Base-by-base conservation (phyloP, 1,140 invertebrate genomes). In the Drosophila erecta region DNA sequence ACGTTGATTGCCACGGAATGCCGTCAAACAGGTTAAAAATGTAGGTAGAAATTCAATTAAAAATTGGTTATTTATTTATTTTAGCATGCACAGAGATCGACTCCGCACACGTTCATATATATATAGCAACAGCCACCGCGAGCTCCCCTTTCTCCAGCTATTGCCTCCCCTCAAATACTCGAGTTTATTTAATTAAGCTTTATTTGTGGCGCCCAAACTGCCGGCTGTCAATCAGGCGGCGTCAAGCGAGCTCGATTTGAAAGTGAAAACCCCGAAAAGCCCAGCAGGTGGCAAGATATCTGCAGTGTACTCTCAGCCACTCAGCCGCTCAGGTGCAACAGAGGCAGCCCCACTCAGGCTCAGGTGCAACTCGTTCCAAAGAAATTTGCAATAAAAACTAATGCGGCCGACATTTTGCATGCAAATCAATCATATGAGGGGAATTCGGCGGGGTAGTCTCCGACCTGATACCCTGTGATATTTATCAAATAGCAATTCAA, bases 1-100 rank as follows among this genome's bases (percentile, higher is more conserved):
- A 84, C 84, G 89, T 90, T 90, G 87, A 90, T 90, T 85, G 87
- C 69, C 89, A 86, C 76, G 89, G 87, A 90, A 90, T 90, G 87
- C 89, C 77, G 83, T 90, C 87, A 91, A 90, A 90, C 87, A 89
- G 87, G 87, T 90, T 90, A 89, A 90, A 90, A 90, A 90, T 90
- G 80, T 90, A 90, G 87, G 87, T 90, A 90, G 87, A 89, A 90
- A 90, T 90, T 91, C 87, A 84, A 90, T 91, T 90, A 90, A 89
- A 91, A 90, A 90, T 91, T 91, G 76, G 89, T 89, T 91, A 91
- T 91, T 90, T 90, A 91, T 91, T 90, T 90, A 83, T 89, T 89
- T 76, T 87, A 87, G 81, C 83, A 89, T 87, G 83, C 84, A 86
- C 76, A 76, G 74, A 86, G 81, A 80, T 81, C 73, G 66, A 71